Percentiles rank a stretch among this genome's conserved stretches.
Evolutionary conservation across 2,888 invertebrate genomes (phyloP).

Genomic region (Charanyca ferruginea): DNA sequence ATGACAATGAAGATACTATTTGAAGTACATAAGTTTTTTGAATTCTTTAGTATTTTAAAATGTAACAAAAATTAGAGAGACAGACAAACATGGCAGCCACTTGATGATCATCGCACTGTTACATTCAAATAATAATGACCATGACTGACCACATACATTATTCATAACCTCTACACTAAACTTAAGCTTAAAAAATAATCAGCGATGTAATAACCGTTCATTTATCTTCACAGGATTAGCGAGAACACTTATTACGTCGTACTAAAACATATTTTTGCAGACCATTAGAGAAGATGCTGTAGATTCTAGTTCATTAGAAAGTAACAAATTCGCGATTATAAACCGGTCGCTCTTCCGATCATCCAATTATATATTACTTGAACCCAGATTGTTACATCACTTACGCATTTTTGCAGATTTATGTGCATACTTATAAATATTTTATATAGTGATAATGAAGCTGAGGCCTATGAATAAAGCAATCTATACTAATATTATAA

Average conservation of each 20-base stretch:
- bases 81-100: background rate
- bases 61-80: background rate
- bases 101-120: background rate
- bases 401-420: constrained; percentile 10
- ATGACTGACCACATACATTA: constrained; percentile 1
- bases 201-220: constrained; percentile 15
- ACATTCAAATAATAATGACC: background rate
- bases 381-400: constrained; percentile 38
- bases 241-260: constrained; percentile 18
- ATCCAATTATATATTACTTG: constrained; percentile 41
- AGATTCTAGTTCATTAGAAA: constrained; percentile 52
- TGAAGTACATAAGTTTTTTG: too few relatives aligned
- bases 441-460: background rate
- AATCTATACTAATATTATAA: too few relatives aligned
- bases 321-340: constrained; percentile 46
- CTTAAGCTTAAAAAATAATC: background rate
- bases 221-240: background rate
- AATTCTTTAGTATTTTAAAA: too few relatives aligned
- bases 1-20: too few relatives aligned
- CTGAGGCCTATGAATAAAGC: background rate
- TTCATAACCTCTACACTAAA: background rate
- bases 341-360: constrained; percentile 40
- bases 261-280: constrained; percentile 4
- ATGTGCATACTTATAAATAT: background rate
- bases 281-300: constrained; percentile 27